Percentiles rank a stretch among this genome's conserved stretches.
These are phyloP conservation scores for Ochropacha duplaris DNA, from an alignment of 2,888 invertebrate genomes.

Conservation along the genomic window DNA sequence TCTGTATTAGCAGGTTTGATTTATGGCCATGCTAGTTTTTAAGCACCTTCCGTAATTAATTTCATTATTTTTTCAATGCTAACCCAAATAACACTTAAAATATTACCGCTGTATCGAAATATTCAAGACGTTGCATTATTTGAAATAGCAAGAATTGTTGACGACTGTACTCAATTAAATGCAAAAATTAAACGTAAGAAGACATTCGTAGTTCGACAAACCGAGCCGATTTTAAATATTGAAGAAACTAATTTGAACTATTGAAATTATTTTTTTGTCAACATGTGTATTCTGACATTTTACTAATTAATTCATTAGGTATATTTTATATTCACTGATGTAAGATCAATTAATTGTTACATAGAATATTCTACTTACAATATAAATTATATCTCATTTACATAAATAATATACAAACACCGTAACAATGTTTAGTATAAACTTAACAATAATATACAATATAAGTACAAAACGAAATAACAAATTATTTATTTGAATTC, in stretches of 20 bases:
- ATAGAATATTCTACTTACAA: constrained; percentile 64
- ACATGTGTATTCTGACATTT: constrained; percentile 52
- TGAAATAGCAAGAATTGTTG: constrained; percentile 12
- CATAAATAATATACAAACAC: constrained; percentile 80
- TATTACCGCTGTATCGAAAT: too few relatives aligned
- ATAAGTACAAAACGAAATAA: constrained; percentile 72
- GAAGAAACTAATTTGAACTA: constrained; percentile 71
- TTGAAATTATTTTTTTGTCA: constrained; percentile 38
- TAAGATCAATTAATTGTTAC: constrained; percentile 29
- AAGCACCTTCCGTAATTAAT: too few relatives aligned
- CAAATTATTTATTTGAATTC: constrained; percentile 39
- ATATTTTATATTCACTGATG: constrained; percentile 46
- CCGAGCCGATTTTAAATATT: constrained; percentile 39
- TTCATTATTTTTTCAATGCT: too few relatives aligned
- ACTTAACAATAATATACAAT: constrained; percentile 77
- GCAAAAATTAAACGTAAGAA: constrained; percentile 51
- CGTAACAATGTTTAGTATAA: constrained; percentile 71
- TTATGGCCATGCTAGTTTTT: too few relatives aligned
- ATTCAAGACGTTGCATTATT: neutral
- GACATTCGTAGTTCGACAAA: constrained; percentile 29
- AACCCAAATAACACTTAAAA: too few relatives aligned
- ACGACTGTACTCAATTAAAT: constrained; percentile 57
- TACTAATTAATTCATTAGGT: constrained; percentile 46
- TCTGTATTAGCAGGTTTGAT: too few relatives aligned
- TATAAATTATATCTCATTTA: constrained; percentile 59